Evolutionary conservation across 2,888 invertebrate genomes (phyloP).

Genomic region (Apamea monoglypha): DNA sequence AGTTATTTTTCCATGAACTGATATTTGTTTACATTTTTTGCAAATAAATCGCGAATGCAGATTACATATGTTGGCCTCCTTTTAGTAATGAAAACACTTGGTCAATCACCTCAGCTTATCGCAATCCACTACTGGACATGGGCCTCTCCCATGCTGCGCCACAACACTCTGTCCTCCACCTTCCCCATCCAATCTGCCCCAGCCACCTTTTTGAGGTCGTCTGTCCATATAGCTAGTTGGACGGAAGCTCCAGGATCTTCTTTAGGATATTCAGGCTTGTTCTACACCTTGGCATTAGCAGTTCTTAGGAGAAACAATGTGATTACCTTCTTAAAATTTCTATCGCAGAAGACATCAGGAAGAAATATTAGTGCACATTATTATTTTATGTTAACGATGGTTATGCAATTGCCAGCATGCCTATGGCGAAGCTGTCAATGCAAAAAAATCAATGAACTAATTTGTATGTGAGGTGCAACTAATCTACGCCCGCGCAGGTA

Average conservation of each 20-base stretch:
- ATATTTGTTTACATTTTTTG: no score
- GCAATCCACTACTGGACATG: no score
- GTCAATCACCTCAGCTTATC: no score
- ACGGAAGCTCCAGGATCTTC: neutral
- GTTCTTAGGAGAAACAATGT: neutral
- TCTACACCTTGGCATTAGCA: neutral
- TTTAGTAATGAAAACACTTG: no score
- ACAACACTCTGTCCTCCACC: no score
- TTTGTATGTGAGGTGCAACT: conserved; percentile 64
- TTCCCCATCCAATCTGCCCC: no score
- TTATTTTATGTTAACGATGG: neutral
- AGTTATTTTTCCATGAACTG: no score
- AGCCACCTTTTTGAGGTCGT: no score
- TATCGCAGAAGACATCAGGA: neutral
- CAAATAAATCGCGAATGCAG: no score
- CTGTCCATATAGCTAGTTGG: neutral
- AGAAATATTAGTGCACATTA: neutral
- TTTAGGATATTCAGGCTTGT: neutral
- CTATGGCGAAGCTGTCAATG: conserved; percentile 11
- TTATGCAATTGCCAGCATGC: neutral
- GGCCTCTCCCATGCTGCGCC: no score
- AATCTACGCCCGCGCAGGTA: conserved; percentile 48
- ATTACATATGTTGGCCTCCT: no score
- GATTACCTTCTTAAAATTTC: neutral
- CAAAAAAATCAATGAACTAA: conserved; percentile 59